Conservation (phyloP, 1,140 invertebrate species). For the Stratiolaelaps scimitus region DNA sequence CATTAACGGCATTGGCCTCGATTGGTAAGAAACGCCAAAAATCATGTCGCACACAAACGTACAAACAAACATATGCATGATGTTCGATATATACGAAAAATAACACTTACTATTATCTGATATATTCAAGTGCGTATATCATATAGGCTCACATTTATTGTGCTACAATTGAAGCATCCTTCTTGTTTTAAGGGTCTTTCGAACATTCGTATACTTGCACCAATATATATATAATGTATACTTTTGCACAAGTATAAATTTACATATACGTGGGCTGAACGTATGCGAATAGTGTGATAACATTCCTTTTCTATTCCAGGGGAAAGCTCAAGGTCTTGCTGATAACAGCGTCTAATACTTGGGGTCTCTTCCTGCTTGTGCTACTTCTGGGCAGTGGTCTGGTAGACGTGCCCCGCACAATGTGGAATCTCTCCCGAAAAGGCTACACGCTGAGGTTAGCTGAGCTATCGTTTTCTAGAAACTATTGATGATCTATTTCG, state of each 20-base stretch:
- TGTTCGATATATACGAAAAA: too few species aligned
- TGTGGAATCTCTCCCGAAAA: constrained; percentile 67
- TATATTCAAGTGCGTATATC: too few species aligned
- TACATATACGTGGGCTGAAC: neutral
- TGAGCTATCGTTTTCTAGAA: too few species aligned
- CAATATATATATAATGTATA: too few species aligned
- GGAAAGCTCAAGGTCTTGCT: constrained; percentile 88
- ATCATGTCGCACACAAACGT: too few species aligned
- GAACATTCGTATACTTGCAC: too few species aligned
- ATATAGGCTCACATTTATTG: neutral
- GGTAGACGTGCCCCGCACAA: constrained; percentile 78
- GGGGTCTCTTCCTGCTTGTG: constrained; percentile 91
- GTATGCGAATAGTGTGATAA: neutral
- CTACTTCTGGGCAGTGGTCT: constrained; percentile 89
- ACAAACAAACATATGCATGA: too few species aligned
- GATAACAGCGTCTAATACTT: constrained; percentile 97
- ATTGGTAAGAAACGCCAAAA: constrained; percentile 51
- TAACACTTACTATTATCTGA: too few species aligned
- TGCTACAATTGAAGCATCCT: neutral
- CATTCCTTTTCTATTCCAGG: constrained; percentile 42
- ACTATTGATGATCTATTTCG: too few species aligned
- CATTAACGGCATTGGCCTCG: constrained; percentile 68
- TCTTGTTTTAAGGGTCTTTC: neutral
- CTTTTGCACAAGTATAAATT: constrained; percentile 36
- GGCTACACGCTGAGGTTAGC: constrained; percentile 38